Evolutionary conservation across 92 coral and sea anemone genomes (phyloP).

Genomic region (Palythoa grandiflora): DNA sequence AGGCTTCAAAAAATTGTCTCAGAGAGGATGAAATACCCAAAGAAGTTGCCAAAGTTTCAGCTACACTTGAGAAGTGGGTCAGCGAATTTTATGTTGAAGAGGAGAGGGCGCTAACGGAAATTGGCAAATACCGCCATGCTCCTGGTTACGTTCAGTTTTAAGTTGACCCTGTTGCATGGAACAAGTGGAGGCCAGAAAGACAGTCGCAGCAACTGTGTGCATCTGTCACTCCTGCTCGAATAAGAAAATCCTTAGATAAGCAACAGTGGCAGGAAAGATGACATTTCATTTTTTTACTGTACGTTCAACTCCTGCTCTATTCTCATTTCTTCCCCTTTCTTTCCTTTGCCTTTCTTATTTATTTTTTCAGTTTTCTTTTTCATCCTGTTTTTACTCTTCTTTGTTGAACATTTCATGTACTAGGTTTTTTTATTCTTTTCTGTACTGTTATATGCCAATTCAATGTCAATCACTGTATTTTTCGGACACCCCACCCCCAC

Average conservation of each 20-base stretch:
- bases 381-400: too few relatives aligned
- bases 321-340: neutral
- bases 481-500: too few relatives aligned
- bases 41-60: conserved; percentile 1
- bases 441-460: too few relatives aligned
- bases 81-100: conserved; percentile 18
- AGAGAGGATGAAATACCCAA: conserved; percentile 34
- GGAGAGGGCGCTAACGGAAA: conserved; percentile 33
- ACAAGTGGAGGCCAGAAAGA: conserved; percentile 66
- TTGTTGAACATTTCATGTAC: conserved; percentile 3
- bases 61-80: conserved; percentile 14
- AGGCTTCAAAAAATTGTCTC: conserved; percentile 23
- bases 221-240: conserved; percentile 55
- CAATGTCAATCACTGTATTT: too few relatives aligned
- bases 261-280: conserved; percentile 63
- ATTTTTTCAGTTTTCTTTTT: too few relatives aligned
- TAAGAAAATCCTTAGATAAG: conserved; percentile 40
- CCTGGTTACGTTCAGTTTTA: conserved; percentile 63
- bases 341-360: conserved; percentile 12
- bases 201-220: conserved; percentile 62
- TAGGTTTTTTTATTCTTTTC: too few relatives aligned
- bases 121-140: conserved; percentile 68
- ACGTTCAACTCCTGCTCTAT: conserved; percentile 22
- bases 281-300: conserved; percentile 7
- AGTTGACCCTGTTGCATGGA: conserved; percentile 57